Base-by-base conservation (phyloP, 1,140 invertebrate species). In the Lepidurus arcticus region DNA sequence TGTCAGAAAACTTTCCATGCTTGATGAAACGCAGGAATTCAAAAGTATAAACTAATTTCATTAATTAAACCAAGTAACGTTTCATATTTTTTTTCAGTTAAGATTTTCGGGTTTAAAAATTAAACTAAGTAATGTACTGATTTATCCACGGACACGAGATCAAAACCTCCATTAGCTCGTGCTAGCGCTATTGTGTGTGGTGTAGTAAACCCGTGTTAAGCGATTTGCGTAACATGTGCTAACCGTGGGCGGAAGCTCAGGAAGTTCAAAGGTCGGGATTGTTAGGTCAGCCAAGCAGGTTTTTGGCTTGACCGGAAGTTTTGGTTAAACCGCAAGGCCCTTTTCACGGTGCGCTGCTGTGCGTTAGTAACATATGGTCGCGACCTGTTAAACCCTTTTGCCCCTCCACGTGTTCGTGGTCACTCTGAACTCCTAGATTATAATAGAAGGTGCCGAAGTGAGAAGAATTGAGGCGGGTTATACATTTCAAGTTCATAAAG, bases 241-340 rank as follows among this genome's bases (percentile, higher is more conserved):
- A 7, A 65, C 53, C 53, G 53, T 16, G 21, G 21, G 53, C 53
- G 53, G 53, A 65, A 65, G 53, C 53, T 65, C 53, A 65, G 8
- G 53, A 65, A n/a, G 53, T 65, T 65, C 16, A 21, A 65, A 65
- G 21, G 53, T 16, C 16, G 7, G n/a, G 53, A 65, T 9, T 9
- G 53, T 65, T 65, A 65, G 53, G 53, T 65, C 53, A 65, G 53
- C 53, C 8, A n/a, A 21, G 53, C 53, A 65, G 53, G 53, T 65
- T 65, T 65, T 65, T 65, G 34, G 53, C 53, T 65, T 65, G 53
- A 65, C 53, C 53, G 53, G 53, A 65, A 65, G 53, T 65, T 65
- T 65, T 65, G 53, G 9, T 65, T 65, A 9, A 65, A 65, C 16
- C 53, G 53, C 53, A 65, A 65, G 53, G 53, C 53, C 21, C 53